A percentile compares a stretch with the other conserved stretches of the same genome.
These are phyloP conservation scores for Pangasianodon gigas DNA, from an alignment of 2,113 vertebrate genomes.

Conservation along the genomic window DNA sequence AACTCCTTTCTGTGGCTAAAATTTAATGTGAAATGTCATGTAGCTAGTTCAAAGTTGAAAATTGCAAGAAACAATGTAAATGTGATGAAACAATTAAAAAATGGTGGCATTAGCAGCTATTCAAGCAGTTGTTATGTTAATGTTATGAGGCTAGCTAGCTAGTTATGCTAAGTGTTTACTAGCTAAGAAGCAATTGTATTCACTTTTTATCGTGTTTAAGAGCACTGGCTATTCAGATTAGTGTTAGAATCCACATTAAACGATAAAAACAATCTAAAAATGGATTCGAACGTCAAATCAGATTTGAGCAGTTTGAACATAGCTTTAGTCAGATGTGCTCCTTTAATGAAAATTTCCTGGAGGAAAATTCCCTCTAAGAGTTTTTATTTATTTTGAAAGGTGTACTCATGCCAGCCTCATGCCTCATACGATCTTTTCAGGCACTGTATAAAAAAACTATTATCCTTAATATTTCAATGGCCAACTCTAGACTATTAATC, in stretches of 20 bases:
- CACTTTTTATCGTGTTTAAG: background rate
- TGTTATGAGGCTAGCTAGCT: background rate
- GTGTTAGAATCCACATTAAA: background rate
- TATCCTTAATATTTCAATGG: conserved; percentile 66
- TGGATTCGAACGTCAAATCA: background rate
- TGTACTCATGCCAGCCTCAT: background rate
- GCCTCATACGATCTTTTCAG: conserved; percentile 38
- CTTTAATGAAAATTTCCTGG: background rate
- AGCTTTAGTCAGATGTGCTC: background rate
- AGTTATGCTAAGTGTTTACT: background rate
- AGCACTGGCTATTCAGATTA: background rate
- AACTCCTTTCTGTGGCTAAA: background rate
- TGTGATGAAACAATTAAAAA: background rate
- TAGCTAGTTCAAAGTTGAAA: background rate
- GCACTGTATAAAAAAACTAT: conserved; percentile 28
- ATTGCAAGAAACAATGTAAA: background rate
- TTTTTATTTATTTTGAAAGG: background rate
- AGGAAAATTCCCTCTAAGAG: background rate
- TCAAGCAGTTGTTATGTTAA: background rate
- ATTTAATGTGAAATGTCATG: background rate
- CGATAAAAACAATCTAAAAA: background rate
- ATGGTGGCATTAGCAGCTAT: background rate
- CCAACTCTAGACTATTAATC: conserved; percentile 59
- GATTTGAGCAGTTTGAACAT: background rate
- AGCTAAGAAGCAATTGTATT: background rate